Evolutionary conservation across 2,888 invertebrate genomes (phyloP).

Genomic region (Hetaerina titia): DNA sequence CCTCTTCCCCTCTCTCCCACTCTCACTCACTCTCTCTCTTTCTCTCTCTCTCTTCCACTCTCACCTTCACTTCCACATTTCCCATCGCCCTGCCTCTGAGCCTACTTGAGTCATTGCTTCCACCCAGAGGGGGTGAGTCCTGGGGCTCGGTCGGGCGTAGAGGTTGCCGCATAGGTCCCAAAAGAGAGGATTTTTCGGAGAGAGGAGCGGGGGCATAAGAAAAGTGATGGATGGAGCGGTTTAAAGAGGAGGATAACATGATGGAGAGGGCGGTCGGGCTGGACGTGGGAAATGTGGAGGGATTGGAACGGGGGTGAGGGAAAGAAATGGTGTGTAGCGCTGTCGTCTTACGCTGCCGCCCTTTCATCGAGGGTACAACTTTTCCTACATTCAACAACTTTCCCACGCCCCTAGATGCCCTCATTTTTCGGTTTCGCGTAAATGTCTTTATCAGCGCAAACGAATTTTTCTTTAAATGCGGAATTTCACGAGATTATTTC

Average conservation of each 20-base stretch:
- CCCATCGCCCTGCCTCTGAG: not conserved
- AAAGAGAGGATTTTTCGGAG: not conserved
- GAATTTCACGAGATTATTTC: no score
- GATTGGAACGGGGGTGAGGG: not conserved
- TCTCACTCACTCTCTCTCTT: not conserved
- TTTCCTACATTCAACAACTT: not conserved
- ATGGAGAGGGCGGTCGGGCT: not conserved
- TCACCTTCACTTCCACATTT: no score
- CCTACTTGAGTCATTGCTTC: not conserved
- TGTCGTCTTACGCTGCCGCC: not conserved
- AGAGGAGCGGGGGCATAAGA: slow-evolving; percentile 22
- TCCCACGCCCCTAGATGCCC: no score
- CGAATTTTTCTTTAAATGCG: no score
- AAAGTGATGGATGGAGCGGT: slow-evolving; percentile 27
- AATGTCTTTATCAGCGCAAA: no score
- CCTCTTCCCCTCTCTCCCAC: not conserved
- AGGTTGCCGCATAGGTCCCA: not conserved
- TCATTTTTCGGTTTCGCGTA: no score
- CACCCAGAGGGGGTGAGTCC: not conserved
- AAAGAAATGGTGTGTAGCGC: not conserved
- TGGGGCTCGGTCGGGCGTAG: not conserved
- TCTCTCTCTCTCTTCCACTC: not conserved
- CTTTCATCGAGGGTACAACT: not conserved
- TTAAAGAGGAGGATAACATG: not conserved
- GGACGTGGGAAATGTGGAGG: not conserved